Evolutionary conservation across 2,797 vertebrate genomes (phyloP), one percentile per base, ranked within the genome.

Genomic region (Tapera naevia): DNA sequence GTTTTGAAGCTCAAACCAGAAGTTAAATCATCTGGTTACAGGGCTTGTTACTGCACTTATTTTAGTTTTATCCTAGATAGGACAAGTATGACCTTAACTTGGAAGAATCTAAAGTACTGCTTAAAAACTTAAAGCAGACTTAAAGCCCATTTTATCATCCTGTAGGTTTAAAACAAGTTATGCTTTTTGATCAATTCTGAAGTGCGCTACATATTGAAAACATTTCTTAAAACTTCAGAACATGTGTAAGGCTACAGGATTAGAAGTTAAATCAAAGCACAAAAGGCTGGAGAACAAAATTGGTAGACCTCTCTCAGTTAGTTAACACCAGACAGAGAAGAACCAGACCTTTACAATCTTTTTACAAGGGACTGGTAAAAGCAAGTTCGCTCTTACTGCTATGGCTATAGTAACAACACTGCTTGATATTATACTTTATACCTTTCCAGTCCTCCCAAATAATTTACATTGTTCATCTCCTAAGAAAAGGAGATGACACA

Each of bases 1-100:
- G 53, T 91, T 95, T 94, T 86, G 50, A 83, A 95, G 73, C 72
- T 89, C 81, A 88, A 93, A 85, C 19, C 83, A 97, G 88, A 78
- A 95, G 74, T 95, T 88, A 71, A 82, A 94, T 91, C 62, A 93
- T 87, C 45, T 81, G 64, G 69, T 89, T 91, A 91, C 70, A 71
- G 56, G 65, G 46, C 46, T 96, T 93, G 86, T 94, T 75, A 70
- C 66, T 73, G 37, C 57, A 74, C 43, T 89, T 62, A 78, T 50
- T 94, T 81, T 61, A 46, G 58, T 89, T 94, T 88, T 62, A 69
- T 50, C 91, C 71, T 75, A 92, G 53, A 83, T 92, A 91, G 28
- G 19, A 85, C 39, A 91, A 70, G 37, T 43, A 91, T 35, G 50
- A 93, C 62, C 53, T 82, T 70, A 82, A 80, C 70, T 76, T 76